A percentile compares a stretch with the other conserved stretches of the same genome.
phyloP scores from a whole-genome alignment of 30 jellyfish, hydroid and myxozoan genomes.

The Pseudorhiza aurosa region DNA sequence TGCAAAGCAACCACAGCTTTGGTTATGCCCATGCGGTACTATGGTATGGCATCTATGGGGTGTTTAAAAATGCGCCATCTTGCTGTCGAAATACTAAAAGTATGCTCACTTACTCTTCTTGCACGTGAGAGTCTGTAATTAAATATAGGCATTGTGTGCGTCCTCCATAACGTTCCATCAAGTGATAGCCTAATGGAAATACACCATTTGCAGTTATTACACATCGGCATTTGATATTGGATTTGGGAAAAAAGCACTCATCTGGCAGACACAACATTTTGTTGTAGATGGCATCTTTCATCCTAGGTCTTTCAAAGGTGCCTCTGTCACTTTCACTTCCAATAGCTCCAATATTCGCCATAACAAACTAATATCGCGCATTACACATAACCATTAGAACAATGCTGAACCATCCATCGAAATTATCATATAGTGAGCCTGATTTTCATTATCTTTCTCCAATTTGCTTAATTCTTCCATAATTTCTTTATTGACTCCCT shows the following conservation, averaged over 20 bases:
- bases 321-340: conserved; percentile 64
- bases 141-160: conserved; percentile 42
- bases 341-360: conserved; percentile 46
- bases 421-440: too few relatives aligned
- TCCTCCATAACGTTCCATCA: conserved; percentile 69
- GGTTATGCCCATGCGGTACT: conserved; percentile 29
- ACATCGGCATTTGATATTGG: conserved; percentile 48
- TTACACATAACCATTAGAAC: conserved; percentile 44
- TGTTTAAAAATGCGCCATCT: conserved; percentile 69
- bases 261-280: conserved; percentile 33
- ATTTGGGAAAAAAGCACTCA: conserved; percentile 16
- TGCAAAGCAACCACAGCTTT: conserved; percentile 76
- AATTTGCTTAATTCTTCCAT: too few relatives aligned
- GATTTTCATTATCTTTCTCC: too few relatives aligned
- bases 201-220: conserved; percentile 62
- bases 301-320: conserved; percentile 15
- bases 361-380: conserved; percentile 26
- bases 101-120: conserved; percentile 54
- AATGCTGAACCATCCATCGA: conserved; percentile 47
- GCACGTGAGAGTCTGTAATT: conserved; percentile 69
- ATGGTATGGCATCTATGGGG: conserved; percentile 69
- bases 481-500: too few relatives aligned
- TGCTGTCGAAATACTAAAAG: conserved; percentile 71
- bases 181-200: conserved; percentile 45
- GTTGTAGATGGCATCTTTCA: conserved; percentile 49